These are phyloP conservation scores for Aphaenogaster floridana DNA, from an alignment of 1,140 invertebrate species.

Conservation along the genomic window DNA sequence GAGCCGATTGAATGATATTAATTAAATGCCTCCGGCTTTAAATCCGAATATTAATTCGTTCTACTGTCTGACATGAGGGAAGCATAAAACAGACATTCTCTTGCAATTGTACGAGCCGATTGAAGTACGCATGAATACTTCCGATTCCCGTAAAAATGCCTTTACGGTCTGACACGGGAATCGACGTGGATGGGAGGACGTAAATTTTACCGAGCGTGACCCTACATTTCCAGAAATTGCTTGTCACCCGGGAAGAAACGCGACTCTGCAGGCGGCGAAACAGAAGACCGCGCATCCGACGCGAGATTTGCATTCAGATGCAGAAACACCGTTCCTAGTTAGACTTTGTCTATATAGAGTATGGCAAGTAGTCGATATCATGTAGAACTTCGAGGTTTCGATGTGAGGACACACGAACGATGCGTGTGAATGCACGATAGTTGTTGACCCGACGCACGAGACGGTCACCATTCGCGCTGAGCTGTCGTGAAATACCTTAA, in stretches of 20 bases:
- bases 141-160: slow-evolving; percentile 26
- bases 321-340: slow-evolving; percentile 5
- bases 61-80: background rate
- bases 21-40: slow-evolving; percentile 7
- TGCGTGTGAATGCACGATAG: slow-evolving; percentile 10
- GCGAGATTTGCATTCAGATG: slow-evolving; percentile 7
- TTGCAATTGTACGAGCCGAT: background rate
- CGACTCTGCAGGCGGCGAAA: background rate
- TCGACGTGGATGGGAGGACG: slow-evolving; percentile 20
- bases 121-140: slow-evolving; percentile 8
- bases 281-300: background rate
- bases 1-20: background rate
- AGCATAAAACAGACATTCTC: slow-evolving; percentile 31
- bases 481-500: slow-evolving; percentile 21
- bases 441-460: slow-evolving; percentile 2
- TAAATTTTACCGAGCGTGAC: slow-evolving; percentile 37
- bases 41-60: slow-evolving; percentile 21
- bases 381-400: slow-evolving; percentile 5
- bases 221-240: slow-evolving; percentile 13
- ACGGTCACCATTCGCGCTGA: background rate
- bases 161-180: slow-evolving; percentile 3
- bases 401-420: background rate
- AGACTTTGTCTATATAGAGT: slow-evolving; percentile 48
- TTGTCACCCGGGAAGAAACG: slow-evolving; percentile 24
- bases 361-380: slow-evolving; percentile 33